A percentile compares a stretch with the other conserved stretches of the same genome.
Conservation (phyloP, 2,888 invertebrate species). For the Ashinkailepas kermadecensis region DNA sequence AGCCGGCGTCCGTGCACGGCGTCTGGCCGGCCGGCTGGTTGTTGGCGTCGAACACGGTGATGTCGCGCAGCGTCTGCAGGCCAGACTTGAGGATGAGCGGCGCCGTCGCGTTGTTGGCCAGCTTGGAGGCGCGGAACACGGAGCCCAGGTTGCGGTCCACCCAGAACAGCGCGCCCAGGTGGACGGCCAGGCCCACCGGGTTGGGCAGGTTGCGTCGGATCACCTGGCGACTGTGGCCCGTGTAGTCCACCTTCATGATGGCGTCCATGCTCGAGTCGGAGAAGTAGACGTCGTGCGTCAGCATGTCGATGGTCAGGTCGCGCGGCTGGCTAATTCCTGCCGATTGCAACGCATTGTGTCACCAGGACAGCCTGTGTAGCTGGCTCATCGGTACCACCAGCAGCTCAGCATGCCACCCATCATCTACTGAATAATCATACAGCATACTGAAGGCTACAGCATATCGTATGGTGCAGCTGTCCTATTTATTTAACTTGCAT, state of each 20-base stretch:
- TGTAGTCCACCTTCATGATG: slow-evolving; percentile 80
- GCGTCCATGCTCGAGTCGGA: slow-evolving; percentile 90
- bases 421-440: too few relatives aligned
- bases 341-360: neutral
- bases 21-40: slow-evolving; percentile 61
- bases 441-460: too few relatives aligned
- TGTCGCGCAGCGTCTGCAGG: slow-evolving; percentile 75
- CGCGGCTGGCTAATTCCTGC: slow-evolving; percentile 78
- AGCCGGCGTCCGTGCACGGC: slow-evolving; percentile 57
- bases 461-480: too few relatives aligned
- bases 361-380: too few relatives aligned
- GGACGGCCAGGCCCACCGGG: slow-evolving; percentile 86
- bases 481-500: too few relatives aligned
- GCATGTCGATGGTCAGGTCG: slow-evolving; percentile 83
- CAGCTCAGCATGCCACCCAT: too few relatives aligned
- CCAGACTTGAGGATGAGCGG: slow-evolving; percentile 71
- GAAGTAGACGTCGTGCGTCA: slow-evolving; percentile 95
- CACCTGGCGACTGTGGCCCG: slow-evolving; percentile 49
- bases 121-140: slow-evolving; percentile 62
- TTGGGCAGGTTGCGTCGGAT: slow-evolving; percentile 81
- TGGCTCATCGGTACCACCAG: too few relatives aligned
- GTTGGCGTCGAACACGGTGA: slow-evolving; percentile 79
- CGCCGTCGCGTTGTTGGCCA: slow-evolving; percentile 61
- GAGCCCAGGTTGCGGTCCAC: slow-evolving; percentile 84
- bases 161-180: slow-evolving; percentile 81